Conservation (phyloP, 2,797 vertebrate species). For the Fratercula arctica region DNA sequence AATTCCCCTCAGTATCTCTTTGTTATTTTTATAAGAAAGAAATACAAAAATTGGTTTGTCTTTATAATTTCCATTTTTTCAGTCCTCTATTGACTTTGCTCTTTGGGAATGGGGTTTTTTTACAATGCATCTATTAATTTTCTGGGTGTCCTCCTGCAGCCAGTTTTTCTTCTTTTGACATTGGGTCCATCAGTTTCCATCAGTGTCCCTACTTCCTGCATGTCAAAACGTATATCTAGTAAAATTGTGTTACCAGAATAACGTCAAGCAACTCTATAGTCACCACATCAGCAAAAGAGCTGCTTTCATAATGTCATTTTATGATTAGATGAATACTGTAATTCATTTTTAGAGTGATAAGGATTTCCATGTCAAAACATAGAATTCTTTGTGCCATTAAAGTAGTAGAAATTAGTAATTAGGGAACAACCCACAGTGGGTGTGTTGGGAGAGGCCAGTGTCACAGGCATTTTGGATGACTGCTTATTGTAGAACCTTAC, state of each 20-base stretch:
- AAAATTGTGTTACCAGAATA: constrained; percentile 11
- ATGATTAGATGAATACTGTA: constrained; percentile 11
- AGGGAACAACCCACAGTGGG: background rate
- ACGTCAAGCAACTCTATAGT: background rate
- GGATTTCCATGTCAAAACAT: constrained; percentile 8
- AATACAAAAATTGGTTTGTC: background rate
- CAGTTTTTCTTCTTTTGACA: constrained; percentile 23
- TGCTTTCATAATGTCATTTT: constrained; percentile 4
- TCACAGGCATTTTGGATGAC: background rate
- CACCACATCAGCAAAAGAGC: background rate
- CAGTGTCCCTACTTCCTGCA: background rate
- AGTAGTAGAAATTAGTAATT: background rate
- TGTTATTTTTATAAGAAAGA: background rate
- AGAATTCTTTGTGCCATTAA: background rate
- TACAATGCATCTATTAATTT: constrained; percentile 22
- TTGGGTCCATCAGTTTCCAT: constrained; percentile 47
- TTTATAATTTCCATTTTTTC: background rate
- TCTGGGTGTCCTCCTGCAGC: background rate
- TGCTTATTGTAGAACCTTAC: background rate
- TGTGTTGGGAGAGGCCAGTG: background rate
- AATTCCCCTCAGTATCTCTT: background rate
- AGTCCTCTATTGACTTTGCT: background rate
- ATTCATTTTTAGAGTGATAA: constrained; percentile 18
- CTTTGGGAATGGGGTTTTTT: background rate
- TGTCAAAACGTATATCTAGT: constrained; percentile 38